Base-by-base conservation (phyloP, 2,888 invertebrate genomes). In the Smittia sp. region DNA sequence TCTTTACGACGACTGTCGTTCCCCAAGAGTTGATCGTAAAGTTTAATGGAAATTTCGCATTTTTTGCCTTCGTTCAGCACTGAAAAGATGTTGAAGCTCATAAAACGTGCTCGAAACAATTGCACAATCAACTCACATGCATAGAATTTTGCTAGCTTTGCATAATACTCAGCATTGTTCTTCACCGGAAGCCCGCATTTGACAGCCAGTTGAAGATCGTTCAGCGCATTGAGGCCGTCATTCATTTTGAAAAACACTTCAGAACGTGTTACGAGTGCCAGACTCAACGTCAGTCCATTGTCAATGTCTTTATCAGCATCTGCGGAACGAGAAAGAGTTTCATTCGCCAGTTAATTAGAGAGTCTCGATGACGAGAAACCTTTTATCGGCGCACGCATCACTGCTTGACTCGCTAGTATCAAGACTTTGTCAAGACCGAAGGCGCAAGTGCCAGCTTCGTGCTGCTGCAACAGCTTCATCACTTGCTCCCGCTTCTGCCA, bases 91-190 rank as follows among this genome's bases (percentile, higher is more conserved):
- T 3, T 24, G n/a, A 39, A 46, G 27, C 15, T 11, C 46, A 46
- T 46, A 15, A 46, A 46, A 46, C 46, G 46, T 46, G 46, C 13
- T 15, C 15, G 13, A n/a, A 46, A 15, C 46, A 46, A 46, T n/a
- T n/a, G 54, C 15, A 58, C 18, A 32, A 25, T 66, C 22, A 41
- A 77, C 77, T 78, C 76, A 80, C 82, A 78, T 22, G 81, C 80
- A 77, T 90, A 90, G 75, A 90, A 90, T 74, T 88, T 85, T 0
- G 89, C 89, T 86, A 91, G 88, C 76, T 88, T 84, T 82, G 88
- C 86, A 78, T 89, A 91, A 75, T 90, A 88, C 75, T 89, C 87
- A 0, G 86, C 84, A 75, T 89, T 87, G 81, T 85, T 84, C 74
- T 85, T 85, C 0, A 85, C 85, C 0, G 89, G 88, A 2, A 90